Conservation (phyloP, 2,113 vertebrate genomes). For the Paralichthys olivaceus region DNA sequence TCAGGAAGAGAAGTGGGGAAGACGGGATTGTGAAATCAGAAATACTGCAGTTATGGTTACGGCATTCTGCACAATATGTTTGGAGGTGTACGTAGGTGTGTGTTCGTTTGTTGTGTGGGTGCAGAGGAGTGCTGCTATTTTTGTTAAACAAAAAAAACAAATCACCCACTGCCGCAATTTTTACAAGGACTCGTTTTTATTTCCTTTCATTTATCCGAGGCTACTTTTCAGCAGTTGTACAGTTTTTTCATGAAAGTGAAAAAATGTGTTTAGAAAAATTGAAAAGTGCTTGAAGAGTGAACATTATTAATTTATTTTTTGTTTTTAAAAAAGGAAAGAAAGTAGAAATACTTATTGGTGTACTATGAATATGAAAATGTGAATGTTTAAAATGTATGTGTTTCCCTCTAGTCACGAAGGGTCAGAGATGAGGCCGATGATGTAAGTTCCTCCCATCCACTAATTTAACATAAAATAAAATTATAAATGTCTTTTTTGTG, state of each 20-base stretch:
- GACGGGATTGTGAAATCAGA: too few relatives aligned
- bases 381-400: conserved; percentile 32
- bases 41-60: too few relatives aligned
- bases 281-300: background rate
- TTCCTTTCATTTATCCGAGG: background rate
- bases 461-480: conserved; percentile 13
- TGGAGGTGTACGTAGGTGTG: too few relatives aligned
- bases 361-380: conserved; percentile 31
- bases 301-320: background rate
- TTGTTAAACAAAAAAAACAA: too few relatives aligned
- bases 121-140: too few relatives aligned
- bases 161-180: too few relatives aligned
- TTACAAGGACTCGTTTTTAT: too few relatives aligned
- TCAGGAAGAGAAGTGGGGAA: too few relatives aligned
- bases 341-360: background rate
- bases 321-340: conserved; percentile 7
- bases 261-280: background rate
- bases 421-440: conserved; percentile 86
- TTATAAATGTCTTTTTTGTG: background rate
- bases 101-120: too few relatives aligned
- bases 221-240: background rate
- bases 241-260: background rate
- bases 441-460: conserved; percentile 71
- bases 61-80: too few relatives aligned
- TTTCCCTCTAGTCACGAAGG: conserved; percentile 92